phyloP scores from a whole-genome alignment of 2,797 vertebrate species.

The Acanthornis magna region DNA sequence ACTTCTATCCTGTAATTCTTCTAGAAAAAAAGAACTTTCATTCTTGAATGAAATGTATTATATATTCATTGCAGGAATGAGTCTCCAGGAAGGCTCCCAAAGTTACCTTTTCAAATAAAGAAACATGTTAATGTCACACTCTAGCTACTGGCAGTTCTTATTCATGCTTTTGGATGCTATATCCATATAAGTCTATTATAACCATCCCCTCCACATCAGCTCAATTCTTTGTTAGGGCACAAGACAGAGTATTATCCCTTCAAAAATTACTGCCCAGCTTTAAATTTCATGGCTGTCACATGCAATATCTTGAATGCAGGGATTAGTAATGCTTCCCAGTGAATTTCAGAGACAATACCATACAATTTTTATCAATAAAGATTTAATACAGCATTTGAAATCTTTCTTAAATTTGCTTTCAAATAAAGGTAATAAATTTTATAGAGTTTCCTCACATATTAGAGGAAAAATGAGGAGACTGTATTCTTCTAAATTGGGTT shows the following conservation, averaged over 20 bases:
- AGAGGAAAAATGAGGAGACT: background rate
- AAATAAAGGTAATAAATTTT: background rate
- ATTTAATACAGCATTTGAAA: background rate
- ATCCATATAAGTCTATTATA: background rate
- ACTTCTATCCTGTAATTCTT: background rate
- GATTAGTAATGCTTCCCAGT: background rate
- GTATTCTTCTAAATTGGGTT: background rate
- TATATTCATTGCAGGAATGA: background rate
- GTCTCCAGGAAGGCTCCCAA: background rate
- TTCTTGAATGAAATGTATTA: too few relatives aligned
- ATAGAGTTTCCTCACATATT: background rate
- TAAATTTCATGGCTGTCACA: constrained; percentile 29
- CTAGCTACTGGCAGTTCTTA: background rate
- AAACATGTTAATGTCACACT: background rate
- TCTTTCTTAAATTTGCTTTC: background rate
- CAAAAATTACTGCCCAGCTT: constrained; percentile 18
- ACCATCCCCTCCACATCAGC: background rate
- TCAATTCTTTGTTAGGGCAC: background rate
- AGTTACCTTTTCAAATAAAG: background rate
- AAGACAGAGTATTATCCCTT: background rate
- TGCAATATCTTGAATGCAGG: background rate
- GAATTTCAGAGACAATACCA: background rate
- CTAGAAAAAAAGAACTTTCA: background rate
- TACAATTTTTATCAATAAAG: constrained; percentile 2
- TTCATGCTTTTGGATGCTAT: background rate